Percentiles rank a stretch among this genome's conserved stretches.
These are phyloP conservation scores for Alcis repandata DNA, from an alignment of 2,888 invertebrate species.

Conservation along the genomic window DNA sequence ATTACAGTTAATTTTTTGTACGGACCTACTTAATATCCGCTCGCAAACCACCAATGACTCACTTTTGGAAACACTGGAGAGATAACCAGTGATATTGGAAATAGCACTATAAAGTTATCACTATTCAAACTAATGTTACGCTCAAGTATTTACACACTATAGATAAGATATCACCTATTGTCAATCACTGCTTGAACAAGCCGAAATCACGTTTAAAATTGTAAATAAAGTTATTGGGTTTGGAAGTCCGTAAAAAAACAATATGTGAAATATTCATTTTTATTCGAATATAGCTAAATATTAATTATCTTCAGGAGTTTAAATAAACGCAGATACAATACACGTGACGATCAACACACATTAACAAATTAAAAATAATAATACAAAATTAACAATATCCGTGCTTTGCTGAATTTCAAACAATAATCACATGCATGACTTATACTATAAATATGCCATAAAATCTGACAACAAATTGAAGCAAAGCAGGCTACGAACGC, in stretches of 20 bases:
- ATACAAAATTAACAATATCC: slow-evolving; percentile 37
- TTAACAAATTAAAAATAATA: slow-evolving; percentile 39
- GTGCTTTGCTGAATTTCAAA: slow-evolving; percentile 29
- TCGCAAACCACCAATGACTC: neutral
- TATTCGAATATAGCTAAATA: slow-evolving; percentile 37
- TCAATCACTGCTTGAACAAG: neutral
- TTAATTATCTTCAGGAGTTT: slow-evolving; percentile 35
- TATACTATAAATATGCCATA: slow-evolving; percentile 3
- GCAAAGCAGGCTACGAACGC: neutral
- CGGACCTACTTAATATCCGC: neutral
- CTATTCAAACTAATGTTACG: neutral
- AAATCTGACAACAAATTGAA: neutral
- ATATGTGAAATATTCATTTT: slow-evolving; percentile 28
- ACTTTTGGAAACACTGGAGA: neutral
- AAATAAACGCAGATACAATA: slow-evolving; percentile 39
- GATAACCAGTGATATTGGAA: slow-evolving; percentile 1
- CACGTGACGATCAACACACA: slow-evolving; percentile 27
- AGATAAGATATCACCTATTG: slow-evolving; percentile 18
- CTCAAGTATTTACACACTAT: slow-evolving; percentile 1
- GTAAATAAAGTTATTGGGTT: neutral
- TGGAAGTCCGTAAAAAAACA: neutral
- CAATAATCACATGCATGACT: slow-evolving; percentile 1
- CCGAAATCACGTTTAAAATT: slow-evolving; percentile 3
- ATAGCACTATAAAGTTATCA: neutral
- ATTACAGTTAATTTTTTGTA: no score